These are phyloP conservation scores for Cylloceria caligata DNA, from an alignment of 2,888 invertebrate species.

Conservation along the genomic window DNA sequence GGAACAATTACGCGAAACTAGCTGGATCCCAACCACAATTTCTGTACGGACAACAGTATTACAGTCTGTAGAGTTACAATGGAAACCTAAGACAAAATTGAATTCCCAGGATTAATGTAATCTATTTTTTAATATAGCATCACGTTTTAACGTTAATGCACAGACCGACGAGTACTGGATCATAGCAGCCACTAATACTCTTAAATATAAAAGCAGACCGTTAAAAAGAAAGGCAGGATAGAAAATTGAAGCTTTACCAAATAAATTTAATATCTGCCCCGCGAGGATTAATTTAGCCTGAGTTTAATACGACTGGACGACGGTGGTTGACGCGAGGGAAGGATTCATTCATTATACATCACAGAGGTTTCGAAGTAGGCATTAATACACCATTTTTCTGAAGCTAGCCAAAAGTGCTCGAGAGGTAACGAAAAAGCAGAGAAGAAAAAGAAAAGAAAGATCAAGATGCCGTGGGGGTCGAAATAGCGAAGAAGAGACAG, in stretches of 20 bases:
- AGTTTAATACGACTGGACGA: slow-evolving; percentile 6
- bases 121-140: no score
- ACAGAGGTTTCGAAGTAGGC: background rate
- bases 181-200: background rate
- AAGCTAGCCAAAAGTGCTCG: slow-evolving; percentile 35
- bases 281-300: background rate
- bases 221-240: background rate
- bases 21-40: no score
- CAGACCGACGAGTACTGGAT: no score
- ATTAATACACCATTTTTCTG: slow-evolving; percentile 35
- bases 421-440: slow-evolving; percentile 21
- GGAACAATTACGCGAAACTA: no score
- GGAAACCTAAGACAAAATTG: no score
- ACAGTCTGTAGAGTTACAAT: no score
- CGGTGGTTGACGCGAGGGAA: background rate
- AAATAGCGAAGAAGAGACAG: background rate
- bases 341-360: slow-evolving; percentile 30
- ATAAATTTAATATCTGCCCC: slow-evolving; percentile 27
- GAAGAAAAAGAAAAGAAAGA: background rate
- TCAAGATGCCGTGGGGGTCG: slow-evolving; percentile 15
- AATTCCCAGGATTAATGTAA: no score
- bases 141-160: no score
- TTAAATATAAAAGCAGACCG: background rate
- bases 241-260: background rate
- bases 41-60: no score